Conservation (phyloP, 2,113 vertebrate species). For the Anoplopoma fimbria region DNA sequence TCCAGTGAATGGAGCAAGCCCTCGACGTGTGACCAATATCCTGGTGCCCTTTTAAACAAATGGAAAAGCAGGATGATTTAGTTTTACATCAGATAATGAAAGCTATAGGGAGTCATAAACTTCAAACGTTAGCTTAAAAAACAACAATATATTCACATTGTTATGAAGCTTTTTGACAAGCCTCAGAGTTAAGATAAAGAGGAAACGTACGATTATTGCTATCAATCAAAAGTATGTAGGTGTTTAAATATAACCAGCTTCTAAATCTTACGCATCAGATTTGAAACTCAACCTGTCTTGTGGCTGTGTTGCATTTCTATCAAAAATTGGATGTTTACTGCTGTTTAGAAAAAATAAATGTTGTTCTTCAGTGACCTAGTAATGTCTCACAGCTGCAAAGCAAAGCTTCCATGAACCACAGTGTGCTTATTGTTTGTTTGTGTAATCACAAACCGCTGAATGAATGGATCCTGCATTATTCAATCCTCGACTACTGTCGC, state of each 20-base stretch:
- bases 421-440: conserved; percentile 1
- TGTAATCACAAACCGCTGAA: conserved; percentile 20
- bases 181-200: not conserved
- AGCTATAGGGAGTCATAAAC: not conserved
- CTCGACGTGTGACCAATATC: not conserved
- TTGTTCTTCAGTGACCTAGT: conserved; percentile 4
- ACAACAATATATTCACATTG: not conserved
- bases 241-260: not conserved
- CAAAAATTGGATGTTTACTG: conserved; percentile 3
- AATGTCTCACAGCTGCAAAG: conserved; percentile 27
- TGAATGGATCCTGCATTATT: not conserved
- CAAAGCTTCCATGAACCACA: not conserved
- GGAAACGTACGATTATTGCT: not conserved
- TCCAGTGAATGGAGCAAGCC: not conserved
- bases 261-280: not conserved
- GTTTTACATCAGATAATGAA: not conserved
- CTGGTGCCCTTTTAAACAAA: too few species aligned
- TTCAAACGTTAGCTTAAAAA: not conserved
- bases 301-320: not conserved
- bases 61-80: not conserved
- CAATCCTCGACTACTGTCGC: not conserved
- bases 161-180: not conserved
- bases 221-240: not conserved
- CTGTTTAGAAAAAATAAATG: conserved; percentile 8
- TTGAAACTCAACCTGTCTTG: not conserved